Percentiles rank a stretch among this genome's conserved stretches.
phyloP scores from a whole-genome alignment of 1,140 invertebrate genomes.

The Potamilus streckersoni region DNA sequence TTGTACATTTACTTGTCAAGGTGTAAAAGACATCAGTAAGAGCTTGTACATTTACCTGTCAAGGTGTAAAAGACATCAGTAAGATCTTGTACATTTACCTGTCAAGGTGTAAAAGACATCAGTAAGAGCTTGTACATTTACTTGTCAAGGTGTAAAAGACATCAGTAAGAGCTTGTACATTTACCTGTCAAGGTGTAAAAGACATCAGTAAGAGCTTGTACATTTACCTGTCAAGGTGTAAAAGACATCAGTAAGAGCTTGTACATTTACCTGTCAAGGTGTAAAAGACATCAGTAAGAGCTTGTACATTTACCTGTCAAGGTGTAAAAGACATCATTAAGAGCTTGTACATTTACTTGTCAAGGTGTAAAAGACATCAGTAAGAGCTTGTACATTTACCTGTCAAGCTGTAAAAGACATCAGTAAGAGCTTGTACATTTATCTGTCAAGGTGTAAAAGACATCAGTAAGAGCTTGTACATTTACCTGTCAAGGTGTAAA shows the following conservation, averaged over 20 bases:
- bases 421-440: too few species aligned
- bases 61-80: not conserved
- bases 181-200: too few species aligned
- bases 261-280: too few species aligned
- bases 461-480: not conserved
- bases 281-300: not conserved
- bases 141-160: not conserved
- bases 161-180: too few species aligned
- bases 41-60: not conserved
- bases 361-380: too few species aligned
- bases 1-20: too few species aligned
- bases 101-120: too few species aligned
- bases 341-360: too few species aligned
- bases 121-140: not conserved
- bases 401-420: not conserved
- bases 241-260: not conserved
- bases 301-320: not conserved
- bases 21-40: too few species aligned
- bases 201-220: not conserved
- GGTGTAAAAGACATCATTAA: not conserved
- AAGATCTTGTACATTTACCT: too few species aligned
- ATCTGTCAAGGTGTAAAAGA: too few species aligned
- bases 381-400: not conserved
- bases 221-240: not conserved
- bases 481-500: not conserved